Conservation (phyloP, 2,113 vertebrate species). For the Corythornis vintsioides region DNA sequence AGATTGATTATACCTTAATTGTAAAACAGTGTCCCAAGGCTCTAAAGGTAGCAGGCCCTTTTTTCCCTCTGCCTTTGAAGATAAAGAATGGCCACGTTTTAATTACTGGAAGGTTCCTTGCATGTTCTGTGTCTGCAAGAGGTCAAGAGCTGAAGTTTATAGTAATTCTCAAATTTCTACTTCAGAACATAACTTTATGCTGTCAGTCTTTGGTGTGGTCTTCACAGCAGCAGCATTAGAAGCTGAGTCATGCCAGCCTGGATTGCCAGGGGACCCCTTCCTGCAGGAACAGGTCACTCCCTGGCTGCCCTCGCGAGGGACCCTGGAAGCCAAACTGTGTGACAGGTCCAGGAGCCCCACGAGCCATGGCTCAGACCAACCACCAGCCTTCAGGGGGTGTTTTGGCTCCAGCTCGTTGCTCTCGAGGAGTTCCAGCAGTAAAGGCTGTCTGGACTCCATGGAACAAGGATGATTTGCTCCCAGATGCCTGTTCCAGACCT, state of each 20-base stretch:
- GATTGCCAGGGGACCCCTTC: background rate
- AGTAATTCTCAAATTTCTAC: background rate
- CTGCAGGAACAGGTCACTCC: background rate
- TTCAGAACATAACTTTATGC: background rate
- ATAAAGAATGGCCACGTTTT: conserved; percentile 43
- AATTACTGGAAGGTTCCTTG: conserved; percentile 63
- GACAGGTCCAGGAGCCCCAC: too few species aligned
- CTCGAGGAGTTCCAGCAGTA: background rate
- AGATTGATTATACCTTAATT: conserved; percentile 62
- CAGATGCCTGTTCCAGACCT: background rate
- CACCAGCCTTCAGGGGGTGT: fast-evolving
- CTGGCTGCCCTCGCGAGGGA: background rate
- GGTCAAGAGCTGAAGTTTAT: background rate
- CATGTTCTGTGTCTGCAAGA: conserved; percentile 36
- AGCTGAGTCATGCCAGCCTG: background rate
- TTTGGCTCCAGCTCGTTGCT: background rate
- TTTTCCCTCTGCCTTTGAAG: conserved; percentile 64
- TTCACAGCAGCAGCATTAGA: background rate
- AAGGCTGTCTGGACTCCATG: background rate
- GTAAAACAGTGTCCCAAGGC: conserved; percentile 47
- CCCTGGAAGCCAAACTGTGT: background rate
- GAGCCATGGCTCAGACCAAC: background rate
- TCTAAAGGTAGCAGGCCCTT: conserved; percentile 35
- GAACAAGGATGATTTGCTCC: background rate
- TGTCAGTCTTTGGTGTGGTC: background rate